Percentiles rank a stretch among this genome's conserved stretches.
These are phyloP conservation scores for Pangasius mekongensis DNA, from an alignment of 2,797 vertebrate genomes.

Conservation along the genomic window DNA sequence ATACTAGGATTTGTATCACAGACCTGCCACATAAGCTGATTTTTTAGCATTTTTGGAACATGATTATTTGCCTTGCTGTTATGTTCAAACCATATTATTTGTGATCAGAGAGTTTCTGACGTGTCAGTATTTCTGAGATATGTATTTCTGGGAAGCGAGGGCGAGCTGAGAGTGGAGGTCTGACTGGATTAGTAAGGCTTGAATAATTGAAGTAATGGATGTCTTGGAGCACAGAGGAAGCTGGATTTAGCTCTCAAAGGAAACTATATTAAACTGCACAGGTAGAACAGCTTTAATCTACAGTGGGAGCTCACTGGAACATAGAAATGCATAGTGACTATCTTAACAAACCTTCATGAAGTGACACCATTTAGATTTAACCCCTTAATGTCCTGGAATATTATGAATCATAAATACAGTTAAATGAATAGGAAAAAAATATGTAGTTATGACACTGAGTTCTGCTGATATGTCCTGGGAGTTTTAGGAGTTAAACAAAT, in stretches of 20 bases:
- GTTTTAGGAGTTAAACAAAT: not conserved
- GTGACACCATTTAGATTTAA: slow-evolving; percentile 48
- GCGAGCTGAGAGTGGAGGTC: slow-evolving; percentile 16
- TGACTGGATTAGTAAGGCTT: slow-evolving; percentile 39
- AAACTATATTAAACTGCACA: slow-evolving; percentile 40
- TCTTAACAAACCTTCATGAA: slow-evolving; percentile 48
- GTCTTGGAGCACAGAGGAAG: slow-evolving; percentile 35
- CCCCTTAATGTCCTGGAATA: not conserved
- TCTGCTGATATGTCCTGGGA: too few species aligned
- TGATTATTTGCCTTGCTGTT: slow-evolving; percentile 1
- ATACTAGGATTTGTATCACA: not conserved
- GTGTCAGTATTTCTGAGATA: slow-evolving; percentile 26
- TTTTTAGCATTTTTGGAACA: slow-evolving; percentile 1
- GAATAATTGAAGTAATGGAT: slow-evolving; percentile 35
- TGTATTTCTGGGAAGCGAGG: slow-evolving; percentile 21
- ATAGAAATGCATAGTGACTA: slow-evolving; percentile 39
- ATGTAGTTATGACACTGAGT: not conserved
- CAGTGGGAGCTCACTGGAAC: slow-evolving; percentile 32
- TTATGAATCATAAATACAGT: not conserved
- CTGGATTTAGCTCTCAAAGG: slow-evolving; percentile 31
- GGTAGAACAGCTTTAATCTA: slow-evolving; percentile 43
- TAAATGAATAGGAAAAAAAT: not conserved
- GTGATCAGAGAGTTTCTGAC: slow-evolving; percentile 6
- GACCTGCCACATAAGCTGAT: not conserved
- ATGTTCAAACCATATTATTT: not conserved